Evolutionary conservation across 2,888 invertebrate genomes (phyloP), one percentile per base, ranked within the genome.

Genomic region (Drosophila ezoana): DNA sequence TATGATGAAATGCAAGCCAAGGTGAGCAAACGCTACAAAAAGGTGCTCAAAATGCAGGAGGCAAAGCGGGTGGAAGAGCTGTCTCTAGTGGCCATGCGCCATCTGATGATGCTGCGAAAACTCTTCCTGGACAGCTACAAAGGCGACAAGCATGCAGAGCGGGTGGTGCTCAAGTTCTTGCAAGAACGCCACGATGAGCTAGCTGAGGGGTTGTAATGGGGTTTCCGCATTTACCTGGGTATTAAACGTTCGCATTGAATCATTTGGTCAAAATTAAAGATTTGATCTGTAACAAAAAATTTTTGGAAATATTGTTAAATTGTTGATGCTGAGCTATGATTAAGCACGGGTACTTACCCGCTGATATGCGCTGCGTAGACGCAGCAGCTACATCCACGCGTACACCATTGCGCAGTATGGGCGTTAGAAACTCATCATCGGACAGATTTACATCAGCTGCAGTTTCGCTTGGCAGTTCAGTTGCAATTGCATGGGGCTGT

Each of bases 361-460:
- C 91, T 18, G 90, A 90, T 16, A 79, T 79, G 9, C 90, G 89
- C n/a, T 90, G 88, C 2, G 72, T 78, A 0, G 79, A 67, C 11
- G 86, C 74, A 3, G 72, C 82, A 13, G 78, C 70, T n/a, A 91
- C 81, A 78, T 90, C 90, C 9, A 90, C 72, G 14, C 89, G 90
- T 10, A 90, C 89, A 1, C 89, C 87, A 37, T 90, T 90, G 1
- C 90, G 86, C 23, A 90, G 60, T 18, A 89, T 75, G 2, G 88
- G 86, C 9, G 78, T 72, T 18, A 79, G 41, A 60, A 79, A 84
- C 60, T 90, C 89, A 53, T 89, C 89, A 20, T 90, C 81, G 6
- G 85, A 72, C 10, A 72, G 51, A 64, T 69, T 79, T 8, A 56
- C 16, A 45, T 80, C 69, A 3, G 60, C 52, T 51, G 47, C 9